These are phyloP conservation scores for Cheilosia vernalis DNA, from an alignment of 2,888 invertebrate genomes.

Conservation along the genomic window DNA sequence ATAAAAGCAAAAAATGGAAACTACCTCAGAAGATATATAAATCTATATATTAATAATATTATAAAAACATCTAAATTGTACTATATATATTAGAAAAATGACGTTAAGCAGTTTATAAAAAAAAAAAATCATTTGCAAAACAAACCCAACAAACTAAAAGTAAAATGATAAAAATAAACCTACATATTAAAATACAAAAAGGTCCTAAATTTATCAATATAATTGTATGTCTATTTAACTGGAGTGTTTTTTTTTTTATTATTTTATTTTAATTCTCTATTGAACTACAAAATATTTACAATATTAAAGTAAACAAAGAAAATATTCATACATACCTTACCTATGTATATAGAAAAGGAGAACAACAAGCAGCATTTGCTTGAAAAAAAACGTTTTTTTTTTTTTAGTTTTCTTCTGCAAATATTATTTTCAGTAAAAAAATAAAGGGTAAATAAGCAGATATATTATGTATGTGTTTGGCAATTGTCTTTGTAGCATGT, in stretches of 20 bases:
- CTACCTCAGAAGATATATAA: slow-evolving; percentile 73
- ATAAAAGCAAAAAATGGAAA: slow-evolving; percentile 73
- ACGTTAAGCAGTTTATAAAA: slow-evolving; percentile 62
- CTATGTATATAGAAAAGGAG: slow-evolving; percentile 2
- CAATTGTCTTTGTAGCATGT: slow-evolving; percentile 65
- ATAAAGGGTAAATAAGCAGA: slow-evolving; percentile 39
- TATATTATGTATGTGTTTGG: slow-evolving; percentile 58
- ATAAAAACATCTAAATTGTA: slow-evolving; percentile 70
- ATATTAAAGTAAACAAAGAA: slow-evolving; percentile 27
- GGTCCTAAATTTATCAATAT: slow-evolving; percentile 56
- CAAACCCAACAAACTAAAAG: slow-evolving; percentile 63
- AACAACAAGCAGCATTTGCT: slow-evolving; percentile 52
- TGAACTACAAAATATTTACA: slow-evolving; percentile 51
- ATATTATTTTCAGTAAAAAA: slow-evolving; percentile 44
- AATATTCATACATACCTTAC: not conserved
- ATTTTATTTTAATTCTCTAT: slow-evolving; percentile 52
- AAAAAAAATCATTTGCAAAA: slow-evolving; percentile 55
- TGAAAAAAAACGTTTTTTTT: slow-evolving; percentile 39
- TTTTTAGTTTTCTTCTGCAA: slow-evolving; percentile 14
- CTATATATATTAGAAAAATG: slow-evolving; percentile 72
- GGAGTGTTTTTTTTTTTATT: slow-evolving; percentile 45
- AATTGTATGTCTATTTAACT: slow-evolving; percentile 68
- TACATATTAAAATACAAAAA: slow-evolving; percentile 27
- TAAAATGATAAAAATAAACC: slow-evolving; percentile 23
- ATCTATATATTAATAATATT: slow-evolving; percentile 67